phyloP scores from a whole-genome alignment of 1,140 invertebrate species.

The Papilio helenus region DNA sequence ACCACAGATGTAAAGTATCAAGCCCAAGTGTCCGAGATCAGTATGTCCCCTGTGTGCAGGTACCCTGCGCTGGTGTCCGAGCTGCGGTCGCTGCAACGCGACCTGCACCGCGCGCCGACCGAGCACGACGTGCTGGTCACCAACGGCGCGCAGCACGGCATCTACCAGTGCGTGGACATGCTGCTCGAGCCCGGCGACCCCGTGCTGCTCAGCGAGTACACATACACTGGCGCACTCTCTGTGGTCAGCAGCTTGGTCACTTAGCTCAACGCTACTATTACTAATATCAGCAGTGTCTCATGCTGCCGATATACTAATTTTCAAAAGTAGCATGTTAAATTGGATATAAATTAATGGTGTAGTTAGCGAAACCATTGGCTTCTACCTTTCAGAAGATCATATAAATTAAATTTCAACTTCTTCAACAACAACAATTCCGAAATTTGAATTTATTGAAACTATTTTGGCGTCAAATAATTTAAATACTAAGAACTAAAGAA shows the following conservation, averaged over 20 bases:
- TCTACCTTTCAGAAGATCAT: too few relatives aligned
- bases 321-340: too few relatives aligned
- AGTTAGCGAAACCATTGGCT: too few relatives aligned
- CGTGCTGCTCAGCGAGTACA: slow-evolving; percentile 87
- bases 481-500: too few relatives aligned
- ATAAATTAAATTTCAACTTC: too few relatives aligned
- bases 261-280: background rate
- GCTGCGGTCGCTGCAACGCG: slow-evolving; percentile 86
- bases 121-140: slow-evolving; percentile 86
- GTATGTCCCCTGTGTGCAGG: slow-evolving; percentile 53
- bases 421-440: too few relatives aligned
- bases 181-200: slow-evolving; percentile 87
- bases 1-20: background rate
- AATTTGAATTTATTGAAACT: too few relatives aligned
- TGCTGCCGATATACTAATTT: too few relatives aligned
- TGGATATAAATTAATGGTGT: too few relatives aligned
- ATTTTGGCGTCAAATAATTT: too few relatives aligned
- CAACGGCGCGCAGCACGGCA: slow-evolving; percentile 89
- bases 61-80: slow-evolving; percentile 85
- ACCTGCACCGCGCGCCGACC: slow-evolving; percentile 87
- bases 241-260: slow-evolving; percentile 78
- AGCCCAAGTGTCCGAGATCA: background rate
- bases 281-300: too few relatives aligned
- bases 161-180: slow-evolving; percentile 89
- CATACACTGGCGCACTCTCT: slow-evolving; percentile 87